phyloP scores from a whole-genome alignment of 2,113 vertebrate species.

The Aspiorhynchus laticeps region DNA sequence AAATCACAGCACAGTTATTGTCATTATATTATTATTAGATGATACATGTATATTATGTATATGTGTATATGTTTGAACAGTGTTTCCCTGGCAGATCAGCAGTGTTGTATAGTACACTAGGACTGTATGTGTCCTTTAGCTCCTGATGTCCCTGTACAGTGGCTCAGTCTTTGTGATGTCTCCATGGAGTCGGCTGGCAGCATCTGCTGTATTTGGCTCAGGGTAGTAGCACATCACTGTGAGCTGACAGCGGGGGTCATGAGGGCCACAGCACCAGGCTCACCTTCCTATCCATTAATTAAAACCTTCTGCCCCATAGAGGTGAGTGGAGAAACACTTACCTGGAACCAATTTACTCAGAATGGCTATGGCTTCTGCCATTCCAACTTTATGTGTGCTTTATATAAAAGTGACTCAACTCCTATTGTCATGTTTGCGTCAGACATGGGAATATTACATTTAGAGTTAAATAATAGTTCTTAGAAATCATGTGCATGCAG shows the following conservation, averaged over 20 bases:
- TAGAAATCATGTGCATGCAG: background rate
- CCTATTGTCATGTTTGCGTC: background rate
- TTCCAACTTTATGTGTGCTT: background rate
- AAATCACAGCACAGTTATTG: too few species aligned
- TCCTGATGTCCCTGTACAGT: background rate
- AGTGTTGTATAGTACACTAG: background rate
- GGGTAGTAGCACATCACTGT: conserved; percentile 32
- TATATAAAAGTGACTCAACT: background rate
- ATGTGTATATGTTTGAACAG: background rate
- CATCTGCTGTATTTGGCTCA: conserved; percentile 44
- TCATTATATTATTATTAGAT: too few species aligned
- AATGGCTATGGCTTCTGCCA: conserved; percentile 14
- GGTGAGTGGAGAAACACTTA: conserved; percentile 27
- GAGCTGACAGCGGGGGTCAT: conserved; percentile 26
- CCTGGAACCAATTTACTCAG: conserved; percentile 27
- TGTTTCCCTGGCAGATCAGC: background rate
- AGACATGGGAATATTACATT: background rate
- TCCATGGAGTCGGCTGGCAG: conserved; percentile 20
- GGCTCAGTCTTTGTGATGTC: conserved; percentile 15
- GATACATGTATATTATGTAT: background rate
- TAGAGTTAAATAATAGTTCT: background rate
- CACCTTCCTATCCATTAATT: conserved; percentile 38
- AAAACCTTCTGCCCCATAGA: conserved; percentile 31
- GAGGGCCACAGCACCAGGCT: conserved; percentile 16
- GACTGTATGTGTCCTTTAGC: conserved; percentile 13